phyloP scores from a whole-genome alignment of 2,797 vertebrate species.

The Tapirus indicus region DNA sequence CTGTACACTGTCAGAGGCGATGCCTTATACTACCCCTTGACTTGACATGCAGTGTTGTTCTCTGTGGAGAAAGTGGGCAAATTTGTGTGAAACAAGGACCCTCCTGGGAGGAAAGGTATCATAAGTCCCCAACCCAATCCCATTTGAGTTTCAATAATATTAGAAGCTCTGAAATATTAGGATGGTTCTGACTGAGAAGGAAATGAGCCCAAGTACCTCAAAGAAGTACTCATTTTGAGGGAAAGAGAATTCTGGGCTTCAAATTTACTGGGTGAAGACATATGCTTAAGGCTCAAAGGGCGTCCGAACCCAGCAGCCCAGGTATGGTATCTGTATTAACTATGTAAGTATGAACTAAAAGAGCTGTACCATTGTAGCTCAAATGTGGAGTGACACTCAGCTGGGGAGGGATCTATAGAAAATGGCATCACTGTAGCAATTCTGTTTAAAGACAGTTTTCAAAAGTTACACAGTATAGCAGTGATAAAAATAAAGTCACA shows the following conservation, averaged over 20 bases:
- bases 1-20: background rate
- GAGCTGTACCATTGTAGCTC: background rate
- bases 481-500: background rate
- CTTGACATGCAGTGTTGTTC: background rate
- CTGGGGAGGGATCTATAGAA: background rate
- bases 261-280: background rate
- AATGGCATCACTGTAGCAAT: background rate
- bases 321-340: background rate
- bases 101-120: background rate
- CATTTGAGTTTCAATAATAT: background rate
- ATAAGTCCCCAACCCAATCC: background rate
- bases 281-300: background rate
- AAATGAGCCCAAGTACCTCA: background rate
- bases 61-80: background rate
- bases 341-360: background rate
- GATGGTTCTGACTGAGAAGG: background rate
- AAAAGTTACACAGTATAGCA: background rate
- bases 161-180: background rate
- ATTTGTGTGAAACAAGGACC: background rate
- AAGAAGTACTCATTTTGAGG: background rate
- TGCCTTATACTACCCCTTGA: background rate
- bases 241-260: constrained; percentile 10
- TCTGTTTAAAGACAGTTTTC: background rate
- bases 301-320: background rate
- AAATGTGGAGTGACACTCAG: background rate